These are phyloP conservation scores for Phenganax subtilis DNA, from an alignment of 92 coral and sea anemone genomes.

Conservation along the genomic window DNA sequence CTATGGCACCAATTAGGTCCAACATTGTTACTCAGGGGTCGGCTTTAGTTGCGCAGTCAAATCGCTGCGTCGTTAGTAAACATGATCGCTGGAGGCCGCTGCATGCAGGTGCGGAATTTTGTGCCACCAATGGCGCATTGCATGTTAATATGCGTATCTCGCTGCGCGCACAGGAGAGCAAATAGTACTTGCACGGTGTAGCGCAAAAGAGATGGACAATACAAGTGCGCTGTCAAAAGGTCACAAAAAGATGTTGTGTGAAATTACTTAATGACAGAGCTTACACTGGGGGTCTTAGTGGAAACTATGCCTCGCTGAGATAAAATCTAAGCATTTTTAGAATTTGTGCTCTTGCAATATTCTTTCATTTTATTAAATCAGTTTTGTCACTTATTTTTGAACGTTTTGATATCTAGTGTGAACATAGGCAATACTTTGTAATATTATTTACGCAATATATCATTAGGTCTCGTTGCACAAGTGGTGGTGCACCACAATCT, in stretches of 20 bases:
- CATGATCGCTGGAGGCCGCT: conserved; percentile 11
- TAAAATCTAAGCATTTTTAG: background rate
- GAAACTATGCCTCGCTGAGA: background rate
- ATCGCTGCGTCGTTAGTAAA: conserved; percentile 22
- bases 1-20: conserved; percentile 26
- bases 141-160: conserved; percentile 13
- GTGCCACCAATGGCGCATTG: conserved; percentile 26
- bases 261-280: conserved; percentile 32
- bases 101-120: background rate
- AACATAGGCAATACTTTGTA: background rate
- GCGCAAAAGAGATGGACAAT: conserved; percentile 24
- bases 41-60: conserved; percentile 16
- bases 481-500: background rate
- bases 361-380: too few species aligned
- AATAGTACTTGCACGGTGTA: conserved; percentile 11
- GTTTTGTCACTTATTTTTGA: too few species aligned
- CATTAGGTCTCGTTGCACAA: background rate
- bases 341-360: too few species aligned
- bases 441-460: background rate
- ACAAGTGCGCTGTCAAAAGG: conserved; percentile 28
- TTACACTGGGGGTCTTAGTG: background rate
- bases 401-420: background rate
- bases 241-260: conserved; percentile 2
- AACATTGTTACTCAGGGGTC: conserved; percentile 24
- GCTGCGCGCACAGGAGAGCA: conserved; percentile 35